Evolutionary conservation across 1,140 invertebrate genomes (phyloP).

Genomic region (Brachionus manjavacas): DNA sequence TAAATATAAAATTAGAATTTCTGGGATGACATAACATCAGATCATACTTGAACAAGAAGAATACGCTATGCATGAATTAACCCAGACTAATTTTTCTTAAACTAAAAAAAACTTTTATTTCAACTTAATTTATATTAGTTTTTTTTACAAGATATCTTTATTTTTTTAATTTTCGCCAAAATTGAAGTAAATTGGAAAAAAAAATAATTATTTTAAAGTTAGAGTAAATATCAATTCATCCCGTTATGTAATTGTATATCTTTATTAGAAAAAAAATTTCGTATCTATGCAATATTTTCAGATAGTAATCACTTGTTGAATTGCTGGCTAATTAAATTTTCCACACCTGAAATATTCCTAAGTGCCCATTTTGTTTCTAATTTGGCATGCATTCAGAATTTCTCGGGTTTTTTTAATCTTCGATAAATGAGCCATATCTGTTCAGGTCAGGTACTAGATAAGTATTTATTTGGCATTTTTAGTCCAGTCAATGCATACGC

Average conservation of each 20-base stretch:
- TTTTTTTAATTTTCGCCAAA: no score
- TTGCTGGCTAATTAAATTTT: constrained; percentile 26
- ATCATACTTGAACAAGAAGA: no score
- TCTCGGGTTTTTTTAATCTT: background rate
- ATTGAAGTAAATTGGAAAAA: no score
- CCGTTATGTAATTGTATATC: constrained; percentile 28
- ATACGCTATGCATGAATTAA: no score
- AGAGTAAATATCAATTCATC: constrained; percentile 27
- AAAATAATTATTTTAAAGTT: background rate
- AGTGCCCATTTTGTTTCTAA: background rate
- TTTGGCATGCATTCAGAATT: background rate
- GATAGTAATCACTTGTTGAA: constrained; percentile 3
- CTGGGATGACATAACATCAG: no score
- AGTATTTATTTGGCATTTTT: background rate
- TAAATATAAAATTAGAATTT: no score
- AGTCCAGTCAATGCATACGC: background rate
- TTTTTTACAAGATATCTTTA: no score
- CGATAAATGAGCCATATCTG: background rate
- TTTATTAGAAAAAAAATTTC: background rate
- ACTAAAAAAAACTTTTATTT: no score
- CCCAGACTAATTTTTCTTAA: no score
- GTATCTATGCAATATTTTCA: background rate
- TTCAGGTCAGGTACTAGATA: background rate
- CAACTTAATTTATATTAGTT: no score
- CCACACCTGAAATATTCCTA: background rate